These are phyloP conservation scores for Chironex yamaguchii DNA, from an alignment of 30 jellyfish, hydroid and myxozoan species.

Conservation along the genomic window DNA sequence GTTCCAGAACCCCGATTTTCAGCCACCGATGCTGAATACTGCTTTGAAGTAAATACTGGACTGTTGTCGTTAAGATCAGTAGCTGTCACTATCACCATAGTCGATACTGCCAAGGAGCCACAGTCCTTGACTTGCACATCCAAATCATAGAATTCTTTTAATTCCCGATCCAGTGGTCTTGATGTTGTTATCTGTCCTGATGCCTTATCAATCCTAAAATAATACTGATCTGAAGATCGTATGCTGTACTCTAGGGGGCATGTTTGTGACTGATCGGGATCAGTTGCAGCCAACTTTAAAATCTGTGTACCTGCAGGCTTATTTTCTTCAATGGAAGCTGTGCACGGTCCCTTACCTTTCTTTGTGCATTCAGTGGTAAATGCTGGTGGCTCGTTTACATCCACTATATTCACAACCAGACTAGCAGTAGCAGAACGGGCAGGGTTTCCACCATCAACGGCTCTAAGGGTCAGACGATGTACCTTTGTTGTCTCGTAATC, in stretches of 20 bases:
- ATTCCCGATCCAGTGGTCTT: conserved; percentile 84
- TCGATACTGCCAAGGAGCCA: conserved; percentile 50
- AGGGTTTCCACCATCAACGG: conserved; percentile 75
- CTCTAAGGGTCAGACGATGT: not conserved
- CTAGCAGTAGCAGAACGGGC: conserved; percentile 47
- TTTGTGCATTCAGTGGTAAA: conserved; percentile 46
- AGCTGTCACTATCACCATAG: conserved; percentile 67
- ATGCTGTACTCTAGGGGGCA: conserved; percentile 63
- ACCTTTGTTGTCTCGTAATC: conserved; percentile 40
- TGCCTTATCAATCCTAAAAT: conserved; percentile 63
- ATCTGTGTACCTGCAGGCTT: conserved; percentile 59
- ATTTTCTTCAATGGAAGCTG: conserved; percentile 67
- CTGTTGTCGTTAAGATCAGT: conserved; percentile 83
- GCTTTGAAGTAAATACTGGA: conserved; percentile 68
- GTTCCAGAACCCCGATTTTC: conserved; percentile 62
- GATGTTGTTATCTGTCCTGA: conserved; percentile 74
- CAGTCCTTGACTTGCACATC: conserved; percentile 78
- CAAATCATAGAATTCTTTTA: conserved; percentile 51
- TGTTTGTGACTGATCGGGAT: conserved; percentile 61
- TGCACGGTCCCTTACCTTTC: conserved; percentile 33
- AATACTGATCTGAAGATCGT: conserved; percentile 74
- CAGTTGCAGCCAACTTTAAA: conserved; percentile 61
- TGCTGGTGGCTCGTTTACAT: conserved; percentile 89
- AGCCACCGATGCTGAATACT: conserved; percentile 36
- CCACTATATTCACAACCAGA: conserved; percentile 53